Percentiles rank a stretch among this genome's conserved stretches.
These are phyloP conservation scores for Clarias fuscus DNA, from an alignment of 2,797 vertebrate species.

Conservation along the genomic window DNA sequence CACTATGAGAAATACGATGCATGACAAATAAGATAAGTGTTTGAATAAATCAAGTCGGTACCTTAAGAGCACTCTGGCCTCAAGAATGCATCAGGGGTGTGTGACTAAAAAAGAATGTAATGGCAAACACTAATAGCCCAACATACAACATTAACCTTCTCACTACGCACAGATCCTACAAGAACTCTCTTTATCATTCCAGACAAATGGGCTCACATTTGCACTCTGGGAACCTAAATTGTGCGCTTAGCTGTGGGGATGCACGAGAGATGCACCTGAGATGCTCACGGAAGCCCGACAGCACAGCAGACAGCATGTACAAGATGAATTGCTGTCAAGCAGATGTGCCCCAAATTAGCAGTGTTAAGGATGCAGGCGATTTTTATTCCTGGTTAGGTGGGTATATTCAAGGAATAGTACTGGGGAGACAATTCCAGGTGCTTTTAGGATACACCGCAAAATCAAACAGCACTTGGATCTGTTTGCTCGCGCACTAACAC, in stretches of 20 bases:
- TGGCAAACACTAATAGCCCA: slow-evolving; percentile 39
- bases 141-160: slow-evolving; percentile 36
- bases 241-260: slow-evolving; percentile 39
- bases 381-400: slow-evolving; percentile 2
- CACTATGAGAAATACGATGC: neutral
- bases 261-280: neutral
- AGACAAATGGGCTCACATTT: slow-evolving; percentile 38
- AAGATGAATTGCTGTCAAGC: slow-evolving; percentile 9
- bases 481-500: slow-evolving; percentile 14
- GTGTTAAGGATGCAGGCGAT: neutral
- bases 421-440: neutral
- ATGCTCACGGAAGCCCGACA: slow-evolving; percentile 1
- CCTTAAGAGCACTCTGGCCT: slow-evolving; percentile 25
- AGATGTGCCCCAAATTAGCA: slow-evolving; percentile 14
- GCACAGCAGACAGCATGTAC: neutral
- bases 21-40: slow-evolving; percentile 24
- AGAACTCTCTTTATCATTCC: slow-evolving; percentile 38
- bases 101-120: slow-evolving; percentile 23
- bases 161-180: slow-evolving; percentile 5
- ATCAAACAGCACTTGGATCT: neutral
- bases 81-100: slow-evolving; percentile 21
- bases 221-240: slow-evolving; percentile 36
- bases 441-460: slow-evolving; percentile 2
- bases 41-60: slow-evolving; percentile 14
- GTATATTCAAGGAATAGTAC: slow-evolving; percentile 10